Base-by-base conservation (phyloP, 2,113 vertebrate species). In the Passer domesticus region DNA sequence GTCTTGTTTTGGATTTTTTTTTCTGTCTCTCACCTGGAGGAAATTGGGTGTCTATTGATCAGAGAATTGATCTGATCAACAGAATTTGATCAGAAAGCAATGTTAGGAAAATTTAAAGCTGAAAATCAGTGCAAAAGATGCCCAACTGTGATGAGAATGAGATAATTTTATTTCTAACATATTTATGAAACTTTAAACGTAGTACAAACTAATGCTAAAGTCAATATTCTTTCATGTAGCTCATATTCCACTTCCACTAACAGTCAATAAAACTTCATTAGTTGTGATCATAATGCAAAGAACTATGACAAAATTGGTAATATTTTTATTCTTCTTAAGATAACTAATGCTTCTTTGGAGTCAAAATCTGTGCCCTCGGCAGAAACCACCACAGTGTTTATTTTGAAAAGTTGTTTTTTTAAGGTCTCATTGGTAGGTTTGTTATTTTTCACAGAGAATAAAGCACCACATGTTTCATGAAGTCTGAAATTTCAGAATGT, bases 361-460 rank as follows among this genome's bases (percentile, higher is more conserved):
- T 35, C 55, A 47, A 58, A 89, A 79, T 18, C 15, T 43, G 66
- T 47, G 37, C 14, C 24, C 55, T 66, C 44, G 10, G 49, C 59
- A 92, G 55, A 91, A 85, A 82, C 20, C 44, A 73, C 13, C 31
- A 55, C 33, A 70, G 33, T 53, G 60, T 47, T 80, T 93, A 76
- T 95, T 92, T 79, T 64, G 27, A 4, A 31, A 62, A 50, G 41
- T 33, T 69, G 6, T 31, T 91, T 87, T 82, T 87, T 80, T 83
- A 85, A 91, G 55, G 43, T 80, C 67, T 74, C 6, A 7, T 35
- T 83, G 33, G 33, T 74, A 46, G 5, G 11, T 83, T 92, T 95
- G 33, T 83, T 91, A 80, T 85, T 83, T 83, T 56, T 88, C 50
- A 94, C 28, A 90, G 43, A 62, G 35, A 94, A 79, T 87, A 95